Evolutionary conservation across 2,888 invertebrate species (phyloP), one percentile per base, ranked within the genome.

Genomic region (Eucriotettix oculatus): DNA sequence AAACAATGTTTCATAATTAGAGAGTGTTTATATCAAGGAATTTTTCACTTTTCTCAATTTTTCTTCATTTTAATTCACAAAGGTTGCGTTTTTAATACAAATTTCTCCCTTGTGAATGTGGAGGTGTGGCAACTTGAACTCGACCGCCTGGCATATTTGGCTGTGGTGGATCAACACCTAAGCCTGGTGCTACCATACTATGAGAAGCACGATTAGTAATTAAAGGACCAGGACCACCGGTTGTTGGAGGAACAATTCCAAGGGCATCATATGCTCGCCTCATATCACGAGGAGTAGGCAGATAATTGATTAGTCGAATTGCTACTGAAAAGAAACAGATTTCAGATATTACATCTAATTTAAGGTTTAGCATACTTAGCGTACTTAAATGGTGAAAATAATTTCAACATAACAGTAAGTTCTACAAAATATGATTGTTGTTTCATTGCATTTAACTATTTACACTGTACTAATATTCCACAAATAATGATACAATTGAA

Each of bases 261-360:
- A 90, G 77, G 63, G 86, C 86, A 71, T 87, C 88, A 72, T 87
- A 90, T 16, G 90, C 89, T 69, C 85, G 73, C 69, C 83, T 77
- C 84, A 86, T 82, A 68, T 86, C 85, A 10, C 80, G 78, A 55
- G 80, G 78, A 60, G 80, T 79, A 54, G 80, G 80, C 71, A 78
- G 80, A 63, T 68, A 71, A 64, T 63, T 60, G 41, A 62, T 58
- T 0, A 65, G 65, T 60, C 66, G 67, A 64, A 60, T 66, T 58
- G 66, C 66, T 55, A 65, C 67, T 64, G 61, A 10, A 54, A 54
- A 59, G 17, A 11, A n/a, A n/a, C 41, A 10, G 41, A 12, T 40
- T 40, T 41, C 29, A 16, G 14, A 16, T 40, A 56, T 41, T 9
- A 14, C n/a, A 42, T n/a, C 40, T 16, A 1, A 42, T 14, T 40